These are phyloP conservation scores for Cynopterus sphinx DNA, from an alignment of 2,797 vertebrate genomes.

Conservation along the genomic window DNA sequence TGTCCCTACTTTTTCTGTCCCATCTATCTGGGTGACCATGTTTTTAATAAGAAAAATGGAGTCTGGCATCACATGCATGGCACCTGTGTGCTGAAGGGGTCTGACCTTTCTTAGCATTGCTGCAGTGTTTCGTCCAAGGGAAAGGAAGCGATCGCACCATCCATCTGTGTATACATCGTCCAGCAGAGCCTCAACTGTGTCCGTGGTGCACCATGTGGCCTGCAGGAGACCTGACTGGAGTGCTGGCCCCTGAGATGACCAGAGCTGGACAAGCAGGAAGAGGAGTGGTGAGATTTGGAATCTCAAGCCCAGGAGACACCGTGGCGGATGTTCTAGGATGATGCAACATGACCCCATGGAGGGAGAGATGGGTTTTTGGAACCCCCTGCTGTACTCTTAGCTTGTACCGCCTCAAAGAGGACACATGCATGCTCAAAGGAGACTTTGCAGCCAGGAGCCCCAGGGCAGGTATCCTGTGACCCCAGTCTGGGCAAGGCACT, in stretches of 20 bases:
- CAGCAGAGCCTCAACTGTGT: neutral
- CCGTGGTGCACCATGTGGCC: neutral
- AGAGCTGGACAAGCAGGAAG: neutral
- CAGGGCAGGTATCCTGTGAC: rapidly evolving
- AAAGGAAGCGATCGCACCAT: neutral
- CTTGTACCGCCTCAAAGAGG: neutral
- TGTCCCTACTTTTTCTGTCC: neutral
- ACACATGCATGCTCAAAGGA: rapidly evolving
- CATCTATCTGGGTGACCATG: neutral
- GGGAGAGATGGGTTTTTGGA: neutral
- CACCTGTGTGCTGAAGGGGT: neutral
- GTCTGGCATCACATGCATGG: rapidly evolving
- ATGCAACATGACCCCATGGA: neutral
- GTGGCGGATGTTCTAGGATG: neutral
- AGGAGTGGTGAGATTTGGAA: neutral
- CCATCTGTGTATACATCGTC: neutral
- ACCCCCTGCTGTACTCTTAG: neutral
- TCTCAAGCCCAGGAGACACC: neutral
- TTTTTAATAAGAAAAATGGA: neutral
- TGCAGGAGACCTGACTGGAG: neutral
- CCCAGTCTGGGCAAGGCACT: neutral
- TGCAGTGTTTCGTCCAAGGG: no score
- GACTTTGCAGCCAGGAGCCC: neutral
- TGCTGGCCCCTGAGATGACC: neutral
- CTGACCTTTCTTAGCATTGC: neutral